A percentile compares a stretch with the other conserved stretches of the same genome.
Evolutionary conservation across 2,888 invertebrate genomes (phyloP).

Genomic region (Tanytarsus gracilentus): DNA sequence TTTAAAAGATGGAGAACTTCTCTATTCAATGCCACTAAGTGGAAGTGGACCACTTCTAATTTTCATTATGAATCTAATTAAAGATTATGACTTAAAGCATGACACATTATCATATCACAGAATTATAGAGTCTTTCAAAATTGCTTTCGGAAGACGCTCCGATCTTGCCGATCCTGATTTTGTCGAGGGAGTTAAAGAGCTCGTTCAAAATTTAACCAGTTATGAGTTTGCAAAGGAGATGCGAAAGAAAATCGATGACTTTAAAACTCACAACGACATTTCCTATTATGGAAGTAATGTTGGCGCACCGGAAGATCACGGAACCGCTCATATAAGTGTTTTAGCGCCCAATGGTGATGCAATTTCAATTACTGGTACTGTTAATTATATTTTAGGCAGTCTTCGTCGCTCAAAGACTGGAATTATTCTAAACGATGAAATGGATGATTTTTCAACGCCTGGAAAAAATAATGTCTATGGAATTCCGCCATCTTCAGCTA

Average conservation of each 20-base stretch:
- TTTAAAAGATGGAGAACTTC: conserved; percentile 50
- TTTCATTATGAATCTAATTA: conserved; percentile 66
- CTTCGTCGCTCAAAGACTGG: conserved; percentile 57
- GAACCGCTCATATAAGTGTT: conserved; percentile 75
- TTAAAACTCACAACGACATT: conserved; percentile 53
- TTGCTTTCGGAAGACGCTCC: conserved; percentile 70
- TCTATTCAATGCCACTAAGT: conserved; percentile 68
- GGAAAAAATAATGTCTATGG: conserved; percentile 52
- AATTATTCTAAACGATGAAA: conserved; percentile 76
- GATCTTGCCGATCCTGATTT: conserved; percentile 64
- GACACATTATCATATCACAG: conserved; percentile 51
- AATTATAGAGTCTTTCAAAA: conserved; percentile 75
- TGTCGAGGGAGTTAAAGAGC: conserved; percentile 33
- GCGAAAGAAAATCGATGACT: conserved; percentile 45
- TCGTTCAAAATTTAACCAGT: conserved; percentile 54
- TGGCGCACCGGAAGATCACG: conserved; percentile 56
- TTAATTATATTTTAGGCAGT: conserved; percentile 48
- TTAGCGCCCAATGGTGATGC: conserved; percentile 73
- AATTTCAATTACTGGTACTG: conserved; percentile 71
- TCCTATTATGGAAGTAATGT: conserved; percentile 57
- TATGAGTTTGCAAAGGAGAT: conserved; percentile 49
- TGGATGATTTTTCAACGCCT: conserved; percentile 81
- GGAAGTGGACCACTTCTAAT: conserved; percentile 71
- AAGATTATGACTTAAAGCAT: conserved; percentile 46
- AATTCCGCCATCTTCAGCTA: conserved; percentile 64